Percentiles rank a stretch among this genome's conserved stretches.
Conservation (phyloP, 64 coral and sea anemone species). For the Porites australiensis region DNA sequence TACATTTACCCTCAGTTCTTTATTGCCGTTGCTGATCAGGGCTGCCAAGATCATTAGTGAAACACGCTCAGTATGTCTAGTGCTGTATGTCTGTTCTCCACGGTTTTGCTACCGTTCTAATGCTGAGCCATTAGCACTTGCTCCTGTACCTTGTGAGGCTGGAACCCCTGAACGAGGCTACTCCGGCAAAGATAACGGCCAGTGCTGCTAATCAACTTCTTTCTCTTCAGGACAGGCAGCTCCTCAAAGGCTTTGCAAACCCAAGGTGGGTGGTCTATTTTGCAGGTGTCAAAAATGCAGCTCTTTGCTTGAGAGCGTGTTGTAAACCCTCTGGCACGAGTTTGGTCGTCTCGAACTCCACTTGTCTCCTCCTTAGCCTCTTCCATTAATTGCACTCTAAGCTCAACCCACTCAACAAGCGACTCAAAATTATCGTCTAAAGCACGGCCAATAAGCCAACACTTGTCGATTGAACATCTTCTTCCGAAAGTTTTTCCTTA, state of each 20-base stretch:
- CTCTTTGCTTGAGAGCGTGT: conserved; percentile 6
- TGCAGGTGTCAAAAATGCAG: conserved; percentile 44
- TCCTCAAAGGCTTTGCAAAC: conserved; percentile 59
- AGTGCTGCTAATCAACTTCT: conserved; percentile 40
- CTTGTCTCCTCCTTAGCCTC: conserved; percentile 45
- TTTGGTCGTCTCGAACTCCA: background rate
- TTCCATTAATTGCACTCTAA: conserved; percentile 56
- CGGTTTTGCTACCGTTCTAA: too few relatives aligned
- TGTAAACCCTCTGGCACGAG: background rate
- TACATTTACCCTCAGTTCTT: conserved; percentile 52
- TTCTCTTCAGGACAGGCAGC: conserved; percentile 30
- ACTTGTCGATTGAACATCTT: conserved; percentile 59
- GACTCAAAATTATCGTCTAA: conserved; percentile 41
- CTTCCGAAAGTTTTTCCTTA: conserved; percentile 66
- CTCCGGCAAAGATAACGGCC: conserved; percentile 40
- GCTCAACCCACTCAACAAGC: conserved; percentile 57
- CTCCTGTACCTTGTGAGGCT: background rate
- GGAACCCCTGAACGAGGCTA: background rate
- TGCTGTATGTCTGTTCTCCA: conserved; percentile 23
- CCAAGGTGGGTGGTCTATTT: conserved; percentile 51
- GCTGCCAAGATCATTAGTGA: conserved; percentile 68
- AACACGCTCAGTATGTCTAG: conserved; percentile 42
- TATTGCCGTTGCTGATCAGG: conserved; percentile 29
- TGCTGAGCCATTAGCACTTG: background rate
- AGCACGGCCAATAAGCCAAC: conserved; percentile 27